phyloP scores from a whole-genome alignment of 2,797 vertebrate genomes.

The Clamator glandarius region DNA sequence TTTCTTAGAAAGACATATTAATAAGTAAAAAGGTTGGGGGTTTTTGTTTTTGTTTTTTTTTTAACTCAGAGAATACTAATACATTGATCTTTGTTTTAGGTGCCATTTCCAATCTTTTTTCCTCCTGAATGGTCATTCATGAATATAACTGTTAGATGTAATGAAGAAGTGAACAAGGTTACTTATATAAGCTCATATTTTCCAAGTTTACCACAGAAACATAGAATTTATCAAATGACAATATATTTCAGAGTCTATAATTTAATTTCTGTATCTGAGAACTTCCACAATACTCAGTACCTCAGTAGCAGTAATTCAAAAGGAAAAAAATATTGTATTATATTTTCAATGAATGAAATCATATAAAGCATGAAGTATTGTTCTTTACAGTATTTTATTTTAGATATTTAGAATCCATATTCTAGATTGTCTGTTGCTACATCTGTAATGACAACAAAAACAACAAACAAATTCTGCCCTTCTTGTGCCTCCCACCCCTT shows the following conservation, averaged over 20 bases:
- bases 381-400: background rate
- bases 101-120: background rate
- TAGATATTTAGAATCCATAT: background rate
- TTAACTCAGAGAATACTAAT: background rate
- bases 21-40: background rate
- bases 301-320: background rate
- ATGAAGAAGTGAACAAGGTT: background rate
- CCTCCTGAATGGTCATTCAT: background rate
- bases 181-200: background rate
- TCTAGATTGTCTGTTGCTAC: background rate
- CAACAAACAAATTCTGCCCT: background rate
- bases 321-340: too few relatives aligned
- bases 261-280: background rate
- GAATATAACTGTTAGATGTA: background rate
- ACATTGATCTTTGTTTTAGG: background rate
- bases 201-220: background rate
- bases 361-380: background rate
- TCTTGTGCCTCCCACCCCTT: background rate
- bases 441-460: background rate
- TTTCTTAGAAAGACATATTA: background rate
- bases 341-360: background rate
- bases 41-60: background rate
- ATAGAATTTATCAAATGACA: background rate
- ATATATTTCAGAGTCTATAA: background rate
- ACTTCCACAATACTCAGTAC: background rate